Percentiles rank a stretch among this genome's conserved stretches.
Conservation (phyloP, 30 jellyfish, hydroid and myxozoan genomes). For the Pelagia noctiluca region DNA sequence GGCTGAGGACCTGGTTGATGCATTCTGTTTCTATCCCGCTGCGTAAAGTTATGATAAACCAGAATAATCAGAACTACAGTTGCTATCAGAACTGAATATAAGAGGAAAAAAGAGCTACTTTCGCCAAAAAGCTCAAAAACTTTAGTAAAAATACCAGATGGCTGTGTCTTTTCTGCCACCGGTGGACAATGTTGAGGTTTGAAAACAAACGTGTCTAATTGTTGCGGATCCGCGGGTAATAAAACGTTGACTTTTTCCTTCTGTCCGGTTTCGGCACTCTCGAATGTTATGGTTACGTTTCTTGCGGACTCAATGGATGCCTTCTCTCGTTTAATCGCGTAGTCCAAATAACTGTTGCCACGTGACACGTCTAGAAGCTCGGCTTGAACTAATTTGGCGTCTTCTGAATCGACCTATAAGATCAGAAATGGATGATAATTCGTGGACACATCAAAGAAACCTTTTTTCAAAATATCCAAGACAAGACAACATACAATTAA, state of each 20-base stretch:
- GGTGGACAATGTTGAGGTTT: slow-evolving; percentile 21
- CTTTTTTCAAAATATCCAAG: background rate
- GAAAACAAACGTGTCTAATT: background rate
- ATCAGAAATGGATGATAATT: background rate
- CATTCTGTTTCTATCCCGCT: background rate
- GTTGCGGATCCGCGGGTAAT: background rate
- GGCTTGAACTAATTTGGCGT: background rate
- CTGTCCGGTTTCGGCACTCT: slow-evolving; percentile 33
- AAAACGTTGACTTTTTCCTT: background rate
- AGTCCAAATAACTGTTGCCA: background rate
- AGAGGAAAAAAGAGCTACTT: slow-evolving; percentile 42
- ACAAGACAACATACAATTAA: background rate
- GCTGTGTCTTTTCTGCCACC: background rate
- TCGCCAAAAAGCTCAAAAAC: slow-evolving; percentile 23
- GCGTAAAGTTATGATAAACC: slow-evolving; percentile 39
- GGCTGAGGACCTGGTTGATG: background rate
- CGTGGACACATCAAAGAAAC: background rate
- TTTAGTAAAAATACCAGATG: background rate
- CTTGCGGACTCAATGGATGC: background rate
- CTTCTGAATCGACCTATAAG: background rate
- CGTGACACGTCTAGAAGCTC: background rate
- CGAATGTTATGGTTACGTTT: background rate
- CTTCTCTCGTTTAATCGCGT: background rate
- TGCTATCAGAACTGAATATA: slow-evolving; percentile 63
- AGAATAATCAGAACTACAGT: slow-evolving; percentile 54